Evolutionary conservation across 2,113 vertebrate species (phyloP).

Genomic region (Hirundichthys speculiger): DNA sequence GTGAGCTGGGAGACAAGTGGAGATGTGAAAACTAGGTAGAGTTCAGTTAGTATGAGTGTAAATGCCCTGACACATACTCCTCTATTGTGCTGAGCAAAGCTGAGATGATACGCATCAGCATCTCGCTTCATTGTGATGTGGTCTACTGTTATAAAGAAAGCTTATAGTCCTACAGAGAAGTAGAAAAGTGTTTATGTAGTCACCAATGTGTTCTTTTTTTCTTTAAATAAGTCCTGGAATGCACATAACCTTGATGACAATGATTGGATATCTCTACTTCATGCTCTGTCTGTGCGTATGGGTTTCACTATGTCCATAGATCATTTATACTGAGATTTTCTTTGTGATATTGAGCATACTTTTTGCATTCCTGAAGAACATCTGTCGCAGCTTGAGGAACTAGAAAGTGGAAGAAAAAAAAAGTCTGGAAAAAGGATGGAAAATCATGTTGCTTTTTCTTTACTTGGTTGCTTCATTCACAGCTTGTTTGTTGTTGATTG

Average conservation of each 20-base stretch:
- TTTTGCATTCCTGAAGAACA: no score
- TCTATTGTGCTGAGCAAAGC: conserved; percentile 37
- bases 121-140: conserved; percentile 49
- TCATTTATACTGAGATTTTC: no score
- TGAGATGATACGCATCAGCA: conserved; percentile 29
- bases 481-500: conserved; percentile 7
- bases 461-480: neutral
- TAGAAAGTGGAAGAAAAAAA: no score
- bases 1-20: conserved; percentile 23
- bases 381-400: no score
- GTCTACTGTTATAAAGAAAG: conserved; percentile 24
- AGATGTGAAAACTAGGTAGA: conserved; percentile 28
- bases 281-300: no score
- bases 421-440: neutral
- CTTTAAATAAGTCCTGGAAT: no score
- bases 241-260: no score
- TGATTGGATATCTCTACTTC: no score
- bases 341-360: no score
- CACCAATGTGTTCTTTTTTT: neutral
- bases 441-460: neutral
- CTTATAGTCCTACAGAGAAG: conserved; percentile 18
- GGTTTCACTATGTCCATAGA: no score
- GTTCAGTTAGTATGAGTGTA: conserved; percentile 7
- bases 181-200: neutral
- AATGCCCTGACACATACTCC: conserved; percentile 34